Evolutionary conservation across 2,888 invertebrate genomes (phyloP).

Genomic region (Drosophila putrida): DNA sequence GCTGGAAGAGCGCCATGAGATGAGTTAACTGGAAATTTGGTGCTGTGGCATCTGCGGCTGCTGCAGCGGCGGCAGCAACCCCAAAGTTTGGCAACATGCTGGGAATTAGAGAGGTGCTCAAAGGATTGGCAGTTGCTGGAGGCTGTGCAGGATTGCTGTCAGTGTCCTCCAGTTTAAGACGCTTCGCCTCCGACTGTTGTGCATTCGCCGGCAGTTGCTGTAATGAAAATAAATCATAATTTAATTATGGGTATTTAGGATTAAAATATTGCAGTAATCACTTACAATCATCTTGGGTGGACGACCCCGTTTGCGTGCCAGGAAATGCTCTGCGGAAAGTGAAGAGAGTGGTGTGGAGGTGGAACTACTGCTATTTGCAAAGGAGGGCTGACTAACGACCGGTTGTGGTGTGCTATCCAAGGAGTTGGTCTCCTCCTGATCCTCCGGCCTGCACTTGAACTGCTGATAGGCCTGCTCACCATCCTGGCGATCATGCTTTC

Average conservation of each 20-base stretch:
- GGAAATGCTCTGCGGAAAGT: constrained; percentile 82
- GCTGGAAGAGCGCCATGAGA: constrained; percentile 83
- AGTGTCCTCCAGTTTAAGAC: constrained; percentile 72
- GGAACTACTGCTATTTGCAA: constrained; percentile 39
- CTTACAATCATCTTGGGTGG: constrained; percentile 85
- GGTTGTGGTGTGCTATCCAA: constrained; percentile 66
- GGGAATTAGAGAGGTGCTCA: constrained; percentile 57
- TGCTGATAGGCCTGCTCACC: constrained; percentile 88
- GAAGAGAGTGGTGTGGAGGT: constrained; percentile 83
- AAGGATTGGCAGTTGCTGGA: constrained; percentile 13
- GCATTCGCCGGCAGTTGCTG: constrained; percentile 76
- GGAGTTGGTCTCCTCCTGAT: constrained; percentile 54
- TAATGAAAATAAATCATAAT: neutral
- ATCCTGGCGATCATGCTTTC: constrained; percentile 98
- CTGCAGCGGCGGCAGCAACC: constrained; percentile 60
- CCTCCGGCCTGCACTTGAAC: constrained; percentile 81
- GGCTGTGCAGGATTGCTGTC: constrained; percentile 35
- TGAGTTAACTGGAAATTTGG: constrained; percentile 83
- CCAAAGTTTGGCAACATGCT: constrained; percentile 72
- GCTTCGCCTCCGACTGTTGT: constrained; percentile 71
- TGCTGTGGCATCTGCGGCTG: constrained; percentile 68
- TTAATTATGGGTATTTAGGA: neutral
- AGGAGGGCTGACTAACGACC: constrained; percentile 23
- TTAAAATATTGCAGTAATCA: neutral
- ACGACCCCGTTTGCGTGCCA: constrained; percentile 83